Evolutionary conservation across 2,888 invertebrate species (phyloP).

Genomic region (Eupelmus urozonus): DNA sequence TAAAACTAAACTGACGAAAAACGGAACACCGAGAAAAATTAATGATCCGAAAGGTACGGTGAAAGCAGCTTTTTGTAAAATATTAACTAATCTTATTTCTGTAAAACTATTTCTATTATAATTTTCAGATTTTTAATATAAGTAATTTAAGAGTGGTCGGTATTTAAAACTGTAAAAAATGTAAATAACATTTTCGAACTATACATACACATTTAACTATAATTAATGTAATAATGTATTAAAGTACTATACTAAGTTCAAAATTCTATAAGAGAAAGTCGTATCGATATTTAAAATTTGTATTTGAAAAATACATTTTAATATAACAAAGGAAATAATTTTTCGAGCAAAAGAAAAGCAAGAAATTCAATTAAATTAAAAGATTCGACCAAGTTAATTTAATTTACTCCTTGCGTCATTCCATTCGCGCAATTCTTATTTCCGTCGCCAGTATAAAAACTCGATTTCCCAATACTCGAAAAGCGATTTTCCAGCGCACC

Average conservation of each 20-base stretch:
- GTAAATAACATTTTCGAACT: constrained; percentile 37
- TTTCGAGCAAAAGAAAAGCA: no score
- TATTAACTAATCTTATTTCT: neutral
- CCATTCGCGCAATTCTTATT: no score
- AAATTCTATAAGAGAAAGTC: no score
- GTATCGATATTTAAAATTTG: no score
- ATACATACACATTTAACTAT: constrained; percentile 16
- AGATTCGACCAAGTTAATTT: no score
- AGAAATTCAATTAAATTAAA: neutral
- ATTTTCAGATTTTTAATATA: constrained; percentile 6
- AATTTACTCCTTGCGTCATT: no score
- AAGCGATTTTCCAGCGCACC: no score
- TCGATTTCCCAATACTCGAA: no score
- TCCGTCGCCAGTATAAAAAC: no score
- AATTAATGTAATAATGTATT: constrained; percentile 13
- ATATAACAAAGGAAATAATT: no score
- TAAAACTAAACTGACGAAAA: constrained; percentile 4
- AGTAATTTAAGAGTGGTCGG: constrained; percentile 9
- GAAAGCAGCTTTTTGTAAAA: constrained; percentile 15
- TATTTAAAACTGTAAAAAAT: constrained; percentile 17
- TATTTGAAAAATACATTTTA: no score
- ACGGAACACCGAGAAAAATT: neutral
- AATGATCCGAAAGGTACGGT: neutral
- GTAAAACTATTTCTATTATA: neutral
- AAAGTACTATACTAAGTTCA: constrained; percentile 4